Evolutionary conservation across 2,888 invertebrate species (phyloP).

Genomic region (Herminia tarsipennalis): DNA sequence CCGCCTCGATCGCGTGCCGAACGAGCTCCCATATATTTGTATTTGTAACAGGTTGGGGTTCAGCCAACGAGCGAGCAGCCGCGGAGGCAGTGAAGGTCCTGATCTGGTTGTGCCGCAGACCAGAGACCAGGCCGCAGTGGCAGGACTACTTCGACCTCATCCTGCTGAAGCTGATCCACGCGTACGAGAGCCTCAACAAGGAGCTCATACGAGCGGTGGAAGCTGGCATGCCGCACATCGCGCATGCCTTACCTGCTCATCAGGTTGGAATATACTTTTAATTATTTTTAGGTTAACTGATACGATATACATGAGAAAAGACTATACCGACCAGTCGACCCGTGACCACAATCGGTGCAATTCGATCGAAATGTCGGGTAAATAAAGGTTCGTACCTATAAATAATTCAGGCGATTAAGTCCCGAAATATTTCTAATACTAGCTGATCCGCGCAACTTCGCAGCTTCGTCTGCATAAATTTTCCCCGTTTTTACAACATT

Average conservation of each 20-base stretch:
- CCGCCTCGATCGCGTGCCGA: too few species aligned
- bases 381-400: too few species aligned
- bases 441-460: too few species aligned
- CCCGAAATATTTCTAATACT: too few species aligned
- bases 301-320: too few species aligned
- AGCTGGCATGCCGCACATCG: slow-evolving; percentile 90
- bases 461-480: too few species aligned
- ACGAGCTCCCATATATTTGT: background rate
- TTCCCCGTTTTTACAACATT: too few species aligned
- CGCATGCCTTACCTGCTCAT: slow-evolving; percentile 92
- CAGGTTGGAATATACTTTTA: slow-evolving; percentile 65
- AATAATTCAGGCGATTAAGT: too few species aligned
- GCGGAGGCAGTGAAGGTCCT: slow-evolving; percentile 92
- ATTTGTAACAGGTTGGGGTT: slow-evolving; percentile 64
- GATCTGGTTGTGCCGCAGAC: slow-evolving; percentile 93
- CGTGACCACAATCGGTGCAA: too few species aligned
- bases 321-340: too few species aligned
- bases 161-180: slow-evolving; percentile 94
- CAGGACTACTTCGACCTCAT: slow-evolving; percentile 96
- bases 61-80: slow-evolving; percentile 88
- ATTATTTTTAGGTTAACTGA: too few species aligned
- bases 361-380: too few species aligned
- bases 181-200: slow-evolving; percentile 90
- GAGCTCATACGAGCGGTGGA: slow-evolving; percentile 95
- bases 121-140: slow-evolving; percentile 92